A percentile compares a stretch with the other conserved stretches of the same genome.
Evolutionary conservation across 2,888 invertebrate genomes (phyloP).

Genomic region (Melanargia galathea): DNA sequence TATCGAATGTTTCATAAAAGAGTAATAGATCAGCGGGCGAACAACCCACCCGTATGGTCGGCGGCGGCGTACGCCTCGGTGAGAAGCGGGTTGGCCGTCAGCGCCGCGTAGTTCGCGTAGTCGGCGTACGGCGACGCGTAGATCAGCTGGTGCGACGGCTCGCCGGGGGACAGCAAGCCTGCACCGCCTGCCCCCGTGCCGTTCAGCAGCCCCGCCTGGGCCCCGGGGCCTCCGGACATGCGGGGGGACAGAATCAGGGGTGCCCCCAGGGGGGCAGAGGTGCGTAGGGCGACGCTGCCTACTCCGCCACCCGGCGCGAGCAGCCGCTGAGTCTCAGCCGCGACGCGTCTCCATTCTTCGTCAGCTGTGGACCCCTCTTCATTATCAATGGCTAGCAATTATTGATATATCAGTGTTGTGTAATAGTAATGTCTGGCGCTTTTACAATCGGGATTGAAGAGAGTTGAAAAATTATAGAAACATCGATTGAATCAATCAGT

Average conservation of each 20-base stretch:
- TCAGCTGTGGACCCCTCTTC: constrained; percentile 83
- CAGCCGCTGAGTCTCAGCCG: constrained; percentile 90
- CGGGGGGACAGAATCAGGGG: constrained; percentile 96
- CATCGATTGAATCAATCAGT: neutral
- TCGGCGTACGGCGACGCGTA: constrained; percentile 93
- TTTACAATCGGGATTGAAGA: constrained; percentile 3
- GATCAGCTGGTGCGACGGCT: constrained; percentile 91
- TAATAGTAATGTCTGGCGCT: neutral
- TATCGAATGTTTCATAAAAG: constrained; percentile 52
- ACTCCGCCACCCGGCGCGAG: constrained; percentile 80
- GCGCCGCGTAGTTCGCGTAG: constrained; percentile 94
- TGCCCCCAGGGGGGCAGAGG: constrained; percentile 92
- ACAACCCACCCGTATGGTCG: constrained; percentile 97
- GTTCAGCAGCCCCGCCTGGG: constrained; percentile 86
- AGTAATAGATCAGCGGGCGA: constrained; percentile 76
- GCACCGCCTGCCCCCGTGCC: constrained; percentile 68
- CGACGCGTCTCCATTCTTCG: constrained; percentile 92
- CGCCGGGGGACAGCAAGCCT: constrained; percentile 80
- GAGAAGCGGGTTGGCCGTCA: constrained; percentile 90
- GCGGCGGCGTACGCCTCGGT: constrained; percentile 90
- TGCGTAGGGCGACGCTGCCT: constrained; percentile 83
- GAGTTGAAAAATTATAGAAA: neutral
- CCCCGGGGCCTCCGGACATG: constrained; percentile 91
- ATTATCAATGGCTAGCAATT: constrained; percentile 34
- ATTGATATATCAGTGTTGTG: constrained; percentile 16